Evolutionary conservation across 53 echinoderm and acorn worm species (phyloP), one percentile per base, ranked within the genome.

Genomic region (Hippasteria phrygiana): DNA sequence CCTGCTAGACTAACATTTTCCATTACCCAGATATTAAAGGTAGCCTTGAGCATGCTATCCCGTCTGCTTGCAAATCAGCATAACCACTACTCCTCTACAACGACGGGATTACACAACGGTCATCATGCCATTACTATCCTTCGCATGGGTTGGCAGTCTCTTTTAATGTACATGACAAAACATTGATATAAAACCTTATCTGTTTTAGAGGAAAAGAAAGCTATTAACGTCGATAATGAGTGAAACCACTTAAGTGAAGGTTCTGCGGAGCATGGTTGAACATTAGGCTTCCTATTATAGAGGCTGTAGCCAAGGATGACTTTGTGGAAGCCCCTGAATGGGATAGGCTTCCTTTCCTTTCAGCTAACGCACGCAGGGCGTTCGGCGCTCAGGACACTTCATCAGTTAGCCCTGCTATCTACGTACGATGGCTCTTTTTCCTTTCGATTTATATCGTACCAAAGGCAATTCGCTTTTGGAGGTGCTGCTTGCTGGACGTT

Each of bases 211-310:
- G 2, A 2, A 24, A 34, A 3, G 36, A 66, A 66, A 66, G 67
- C 67, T 34, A 66, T 66, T 66, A 34, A 24, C 36, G 36, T 17
- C 35, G 32, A 66, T 66, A 66, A 66, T 35, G 67, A 66, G 33
- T 34, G 17, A 35, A 66, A 66, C 67, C 67, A 66, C 67, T 66
- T 29, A 66, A 33, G 67, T 2, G 67, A 66, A 66, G 67, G 67
- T 66, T 35, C 22, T 10, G 2, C 67, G 16, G 32, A 17, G 34
- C 67, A 34, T 66, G 59, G 26, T 4, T 59, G 59, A 59, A 59
- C 59, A 59, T 24, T 9, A 59, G 24, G 59, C 8, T 26, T 59
- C 26, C 3, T 59, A 4, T 24, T 59, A 8, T 26, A 22, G 26
- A 59, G 7, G 59, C 26, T 24, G n/a, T n/a, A 26, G 24, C 59